Percentiles rank a stretch among this genome's conserved stretches.
These are phyloP conservation scores for Polyommatus iphigenia DNA, from an alignment of 2,888 invertebrate genomes.

Conservation along the genomic window DNA sequence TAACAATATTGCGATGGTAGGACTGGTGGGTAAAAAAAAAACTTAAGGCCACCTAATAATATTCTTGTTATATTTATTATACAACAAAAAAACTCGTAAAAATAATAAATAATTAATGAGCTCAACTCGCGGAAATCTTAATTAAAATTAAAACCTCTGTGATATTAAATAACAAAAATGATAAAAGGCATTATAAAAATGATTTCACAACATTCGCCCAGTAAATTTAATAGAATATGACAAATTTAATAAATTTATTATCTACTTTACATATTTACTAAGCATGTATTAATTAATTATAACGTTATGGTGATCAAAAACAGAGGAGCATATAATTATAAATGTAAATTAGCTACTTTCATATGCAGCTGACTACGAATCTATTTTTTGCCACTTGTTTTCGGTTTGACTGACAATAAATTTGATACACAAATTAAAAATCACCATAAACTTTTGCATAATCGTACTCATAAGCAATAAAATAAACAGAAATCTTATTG, in stretches of 20 bases:
- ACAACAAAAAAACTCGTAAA: neutral
- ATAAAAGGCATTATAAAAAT: neutral
- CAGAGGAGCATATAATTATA: constrained; percentile 13
- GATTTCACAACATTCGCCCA: constrained; percentile 9
- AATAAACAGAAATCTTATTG: neutral
- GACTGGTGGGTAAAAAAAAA: neutral
- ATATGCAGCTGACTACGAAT: constrained; percentile 24
- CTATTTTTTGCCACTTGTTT: constrained; percentile 26
- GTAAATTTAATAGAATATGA: constrained; percentile 27
- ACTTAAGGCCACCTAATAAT: neutral
- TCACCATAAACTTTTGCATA: constrained; percentile 14
- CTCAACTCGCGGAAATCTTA: neutral
- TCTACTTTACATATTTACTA: constrained; percentile 22
- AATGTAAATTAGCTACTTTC: constrained; percentile 28
- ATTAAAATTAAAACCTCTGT: neutral
- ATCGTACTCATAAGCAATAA: constrained; percentile 1
- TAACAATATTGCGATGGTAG: neutral
- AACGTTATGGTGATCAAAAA: constrained; percentile 1
- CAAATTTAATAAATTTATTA: constrained; percentile 24
- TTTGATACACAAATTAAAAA: constrained; percentile 18
- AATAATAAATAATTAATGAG: constrained; percentile 1
- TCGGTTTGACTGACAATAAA: constrained; percentile 10
- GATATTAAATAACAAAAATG: constrained; percentile 9
- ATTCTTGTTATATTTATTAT: neutral
- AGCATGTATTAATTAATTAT: constrained; percentile 25